Base-by-base conservation (phyloP, 2,888 invertebrate genomes). In the Zhuqinia jingwanae region DNA sequence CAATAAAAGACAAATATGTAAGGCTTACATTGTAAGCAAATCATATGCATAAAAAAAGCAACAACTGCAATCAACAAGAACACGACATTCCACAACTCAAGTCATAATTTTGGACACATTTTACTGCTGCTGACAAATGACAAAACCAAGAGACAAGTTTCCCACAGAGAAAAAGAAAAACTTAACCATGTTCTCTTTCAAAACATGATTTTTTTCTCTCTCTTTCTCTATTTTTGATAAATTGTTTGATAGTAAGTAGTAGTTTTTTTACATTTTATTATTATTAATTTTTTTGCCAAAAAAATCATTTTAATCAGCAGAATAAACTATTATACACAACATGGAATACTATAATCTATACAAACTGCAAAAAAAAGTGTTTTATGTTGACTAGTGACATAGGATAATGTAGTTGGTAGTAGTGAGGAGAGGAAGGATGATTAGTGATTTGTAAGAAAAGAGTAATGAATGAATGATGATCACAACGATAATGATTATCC, bases 61-160 rank as follows among this genome's bases (percentile, higher is more conserved):
- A 36, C 20, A 13, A 2, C 3, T 58, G 20, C 58, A 58, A 20
- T 58, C 13, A 58, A 10, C 8, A 58, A 17, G 58, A 20, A 65
- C 30, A 36, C 10, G 20, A 17, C 22, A 70, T 70, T 70, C 68
- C 68, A 13, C 73, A 81, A 73, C n/a, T n/a, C n/a, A n/a, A n/a
- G n/a, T n/a, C 75, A 82, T 60, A 82, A 75, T 84, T 83, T 84
- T 84, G 65, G 77, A 68, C 77, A 77, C 22, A 25, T 25, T 47
- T 27, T 63, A 50, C 20, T 77, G 65, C 30, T 68, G 83, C 36
- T 77, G 83, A 84, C 83, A 84, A 84, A 84, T 77, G 83, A 82
- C 82, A 75, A 58, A 81, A 27, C 42, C 47, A 42, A 81, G 75
- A 27, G 73, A 75, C 27, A 60, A 75, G 56, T 60, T 84, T 84